Base-by-base conservation (phyloP, 2,113 vertebrate species). In the Callopanchax toddi region DNA sequence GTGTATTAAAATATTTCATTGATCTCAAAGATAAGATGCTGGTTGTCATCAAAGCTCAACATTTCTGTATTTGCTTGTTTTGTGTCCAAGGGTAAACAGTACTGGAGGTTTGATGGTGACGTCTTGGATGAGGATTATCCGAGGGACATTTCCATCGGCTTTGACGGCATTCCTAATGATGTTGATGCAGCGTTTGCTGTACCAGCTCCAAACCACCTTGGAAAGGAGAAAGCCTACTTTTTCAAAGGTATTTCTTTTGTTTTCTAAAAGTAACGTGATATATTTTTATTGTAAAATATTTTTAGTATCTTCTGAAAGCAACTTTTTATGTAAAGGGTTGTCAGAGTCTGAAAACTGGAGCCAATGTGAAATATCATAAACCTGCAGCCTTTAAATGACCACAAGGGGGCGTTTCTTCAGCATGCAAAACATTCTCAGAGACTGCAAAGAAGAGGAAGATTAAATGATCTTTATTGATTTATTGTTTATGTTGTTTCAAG, bases 81-180 rank as follows among this genome's bases (percentile, higher is more conserved):
- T 39, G 29, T 9, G 9, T 66, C 32, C 29, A 74, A 96, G 96
- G 94, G 93, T 21, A 91, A 82, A 25, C 43, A 87, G 60, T 97
- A 95, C 72, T 96, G 96, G 97, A 94, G 97, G 57, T 98, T 98
- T 54, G 92, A 96, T 0, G 94, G 94, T 0, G 93, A 94, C 2
- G 69, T 85, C 61, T 48, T 98, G 83, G 97, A 99, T 32, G 40
- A 87, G 0, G 86, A 81, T 17, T 99, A 91, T 60, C 97, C 97
- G 0, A 91, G 91, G 0, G 59, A 92, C 32, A 97, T 99, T 85
- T 90, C 93, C 0, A 84, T 93, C 0, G 96, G 97, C 2, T 99
- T 98, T 22, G 54, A 67, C 1, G 91, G 89, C n/a, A 92, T 98
- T 51, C 97, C 97, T 0, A 34, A 93, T 9, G 3, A 91, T 0